phyloP scores from a whole-genome alignment of 2,113 vertebrate species.

The Mugil cephalus region DNA sequence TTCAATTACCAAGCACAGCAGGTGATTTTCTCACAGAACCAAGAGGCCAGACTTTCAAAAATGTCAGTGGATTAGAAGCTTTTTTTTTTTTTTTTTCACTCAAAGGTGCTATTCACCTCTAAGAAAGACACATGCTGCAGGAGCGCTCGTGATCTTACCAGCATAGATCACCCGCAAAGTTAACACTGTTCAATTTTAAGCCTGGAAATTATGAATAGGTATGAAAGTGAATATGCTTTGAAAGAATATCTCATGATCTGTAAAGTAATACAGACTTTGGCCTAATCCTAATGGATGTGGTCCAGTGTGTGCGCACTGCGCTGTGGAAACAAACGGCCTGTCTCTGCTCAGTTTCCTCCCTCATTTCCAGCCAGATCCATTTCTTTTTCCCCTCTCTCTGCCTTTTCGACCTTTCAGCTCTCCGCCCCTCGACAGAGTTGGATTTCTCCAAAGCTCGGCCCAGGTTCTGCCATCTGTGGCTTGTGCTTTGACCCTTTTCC shows the following conservation, averaged over 20 bases:
- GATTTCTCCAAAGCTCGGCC: slow-evolving; percentile 65
- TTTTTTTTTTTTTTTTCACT: slow-evolving; percentile 6
- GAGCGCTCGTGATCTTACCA: slow-evolving; percentile 4
- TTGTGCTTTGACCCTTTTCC: slow-evolving; percentile 77
- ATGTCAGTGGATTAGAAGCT: slow-evolving; percentile 49
- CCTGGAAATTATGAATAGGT: slow-evolving; percentile 24
- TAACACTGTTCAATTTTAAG: slow-evolving; percentile 23
- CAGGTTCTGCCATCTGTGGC: slow-evolving; percentile 72
- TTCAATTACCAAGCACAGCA: slow-evolving; percentile 67
- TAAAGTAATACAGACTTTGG: slow-evolving; percentile 40
- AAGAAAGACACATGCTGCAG: slow-evolving; percentile 15
- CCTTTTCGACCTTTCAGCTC: slow-evolving; percentile 72
- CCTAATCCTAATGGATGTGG: slow-evolving; percentile 52
- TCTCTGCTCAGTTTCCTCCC: slow-evolving; percentile 63
- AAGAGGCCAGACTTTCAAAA: slow-evolving; percentile 47
- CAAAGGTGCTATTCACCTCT: slow-evolving; percentile 29
- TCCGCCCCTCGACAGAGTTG: slow-evolving; percentile 56
- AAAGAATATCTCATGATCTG: slow-evolving; percentile 40
- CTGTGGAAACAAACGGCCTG: slow-evolving; percentile 71
- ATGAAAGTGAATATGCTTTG: slow-evolving; percentile 43
- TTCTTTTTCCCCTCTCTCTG: slow-evolving; percentile 73
- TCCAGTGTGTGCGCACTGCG: slow-evolving; percentile 49
- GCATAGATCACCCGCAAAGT: slow-evolving; percentile 24
- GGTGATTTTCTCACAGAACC: slow-evolving; percentile 55
- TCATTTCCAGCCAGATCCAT: slow-evolving; percentile 73